phyloP scores from a whole-genome alignment of 2,888 invertebrate species.

The Agonopterix subpropinquella region DNA sequence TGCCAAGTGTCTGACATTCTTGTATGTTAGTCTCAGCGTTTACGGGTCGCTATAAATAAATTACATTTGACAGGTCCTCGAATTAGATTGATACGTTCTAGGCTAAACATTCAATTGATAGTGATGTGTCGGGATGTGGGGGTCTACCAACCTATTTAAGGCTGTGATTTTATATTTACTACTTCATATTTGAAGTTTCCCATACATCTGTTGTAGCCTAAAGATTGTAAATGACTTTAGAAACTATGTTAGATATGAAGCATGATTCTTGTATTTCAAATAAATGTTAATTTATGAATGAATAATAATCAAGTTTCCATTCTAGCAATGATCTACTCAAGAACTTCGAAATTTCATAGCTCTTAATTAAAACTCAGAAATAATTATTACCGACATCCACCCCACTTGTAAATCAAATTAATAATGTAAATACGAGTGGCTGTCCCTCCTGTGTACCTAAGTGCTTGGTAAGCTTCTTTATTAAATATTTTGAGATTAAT shows the following conservation, averaged over 20 bases:
- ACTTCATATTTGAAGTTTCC: too few relatives aligned
- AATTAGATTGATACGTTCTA: constrained; percentile 62
- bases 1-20: too few relatives aligned
- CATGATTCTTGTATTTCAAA: not conserved
- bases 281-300: not conserved
- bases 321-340: constrained; percentile 44
- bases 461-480: constrained; percentile 27
- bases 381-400: constrained; percentile 63
- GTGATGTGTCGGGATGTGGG: constrained; percentile 66
- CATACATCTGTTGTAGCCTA: too few relatives aligned
- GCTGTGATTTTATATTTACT: constrained; percentile 13
- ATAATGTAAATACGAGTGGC: constrained; percentile 56
- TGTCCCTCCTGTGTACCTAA: constrained; percentile 33
- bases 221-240: too few relatives aligned
- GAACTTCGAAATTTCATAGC: constrained; percentile 62
- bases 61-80: constrained; percentile 59
- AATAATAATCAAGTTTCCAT: not conserved
- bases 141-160: constrained; percentile 58
- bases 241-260: not conserved
- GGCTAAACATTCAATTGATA: constrained; percentile 61
- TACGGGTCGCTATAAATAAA: constrained; percentile 25
- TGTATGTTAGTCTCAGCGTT: too few relatives aligned
- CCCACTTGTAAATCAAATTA: constrained; percentile 68
- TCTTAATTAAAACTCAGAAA: constrained; percentile 69
- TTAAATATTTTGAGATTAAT: constrained; percentile 30